These are phyloP conservation scores for Gorsachius goisagi DNA, from an alignment of 2,113 vertebrate genomes.

Conservation along the genomic window DNA sequence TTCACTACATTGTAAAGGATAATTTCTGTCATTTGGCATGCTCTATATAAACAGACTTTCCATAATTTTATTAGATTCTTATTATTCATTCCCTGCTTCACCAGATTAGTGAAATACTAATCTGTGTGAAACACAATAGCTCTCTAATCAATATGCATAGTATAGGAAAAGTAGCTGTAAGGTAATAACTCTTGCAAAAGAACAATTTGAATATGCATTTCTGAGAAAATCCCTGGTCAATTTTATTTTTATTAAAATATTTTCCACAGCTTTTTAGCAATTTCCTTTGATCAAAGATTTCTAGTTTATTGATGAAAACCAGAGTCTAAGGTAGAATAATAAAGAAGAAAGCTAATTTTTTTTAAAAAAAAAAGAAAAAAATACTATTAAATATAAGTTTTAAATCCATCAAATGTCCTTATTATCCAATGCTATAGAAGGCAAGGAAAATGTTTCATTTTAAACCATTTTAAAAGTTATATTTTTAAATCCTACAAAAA, in stretches of 20 bases:
- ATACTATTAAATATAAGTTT: not conserved
- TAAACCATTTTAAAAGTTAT: not conserved
- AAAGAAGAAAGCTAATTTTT: not conserved
- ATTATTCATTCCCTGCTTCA: conserved; percentile 3
- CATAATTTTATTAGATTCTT: conserved; percentile 35
- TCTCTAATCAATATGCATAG: conserved; percentile 11
- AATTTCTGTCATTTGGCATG: conserved; percentile 18
- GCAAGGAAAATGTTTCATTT: not conserved
- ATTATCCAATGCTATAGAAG: not conserved
- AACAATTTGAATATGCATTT: not conserved
- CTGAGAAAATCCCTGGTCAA: not conserved
- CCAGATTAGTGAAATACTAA: conserved; percentile 27
- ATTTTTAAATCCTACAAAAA: not conserved
- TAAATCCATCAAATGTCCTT: not conserved
- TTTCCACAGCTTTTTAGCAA: not conserved
- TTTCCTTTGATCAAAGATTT: not conserved
- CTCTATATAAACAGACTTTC: conserved; percentile 20
- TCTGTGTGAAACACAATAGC: not conserved
- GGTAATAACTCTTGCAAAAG: not conserved
- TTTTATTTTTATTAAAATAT: not conserved
- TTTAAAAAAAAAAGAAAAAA: not conserved
- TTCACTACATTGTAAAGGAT: not conserved
- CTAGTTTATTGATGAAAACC: not conserved
- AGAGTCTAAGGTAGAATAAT: not conserved
- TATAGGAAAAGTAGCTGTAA: not conserved